Percentiles rank a stretch among this genome's conserved stretches.
phyloP scores from a whole-genome alignment of 2,888 invertebrate species.

The Acrocyrtus sp. region DNA sequence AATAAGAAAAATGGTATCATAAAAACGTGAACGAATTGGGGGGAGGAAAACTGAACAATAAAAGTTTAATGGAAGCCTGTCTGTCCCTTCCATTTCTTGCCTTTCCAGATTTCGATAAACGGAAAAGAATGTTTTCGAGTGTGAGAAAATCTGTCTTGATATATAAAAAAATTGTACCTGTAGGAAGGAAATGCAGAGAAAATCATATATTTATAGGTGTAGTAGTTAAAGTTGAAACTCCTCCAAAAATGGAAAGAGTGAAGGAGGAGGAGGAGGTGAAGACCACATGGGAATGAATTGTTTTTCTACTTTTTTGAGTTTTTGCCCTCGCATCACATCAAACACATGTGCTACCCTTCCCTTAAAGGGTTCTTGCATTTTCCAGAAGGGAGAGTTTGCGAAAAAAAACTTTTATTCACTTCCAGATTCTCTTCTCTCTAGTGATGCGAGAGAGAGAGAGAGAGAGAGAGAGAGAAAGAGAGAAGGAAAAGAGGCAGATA shows the following conservation, averaged over 20 bases:
- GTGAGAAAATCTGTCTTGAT: too few species aligned
- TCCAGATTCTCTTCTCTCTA: not conserved
- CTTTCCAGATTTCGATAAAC: too few species aligned
- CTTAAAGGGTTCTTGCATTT: constrained; percentile 11
- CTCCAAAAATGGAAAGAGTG: too few species aligned
- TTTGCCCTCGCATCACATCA: constrained; percentile 8
- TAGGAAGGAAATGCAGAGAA: too few species aligned
- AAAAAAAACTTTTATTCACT: constrained; percentile 1
- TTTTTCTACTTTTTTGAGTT: constrained; percentile 5
- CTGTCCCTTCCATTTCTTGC: too few species aligned
- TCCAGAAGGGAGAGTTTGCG: not conserved
- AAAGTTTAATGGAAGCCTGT: constrained; percentile 37
- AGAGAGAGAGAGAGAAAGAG: too few species aligned
- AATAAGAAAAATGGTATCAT: constrained; percentile 23
- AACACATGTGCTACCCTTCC: constrained; percentile 14
- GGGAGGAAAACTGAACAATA: constrained; percentile 35
- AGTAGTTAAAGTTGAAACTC: too few species aligned
- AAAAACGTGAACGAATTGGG: constrained; percentile 27
- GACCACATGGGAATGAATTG: constrained; percentile 25
- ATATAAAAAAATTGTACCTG: too few species aligned
- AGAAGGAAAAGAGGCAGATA: too few species aligned
- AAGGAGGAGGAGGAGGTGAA: constrained; percentile 19
- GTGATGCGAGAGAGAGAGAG: not conserved
- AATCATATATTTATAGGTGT: too few species aligned
- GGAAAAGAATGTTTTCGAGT: too few species aligned